Evolutionary conservation across 1,140 invertebrate genomes (phyloP).

Genomic region (Saxidomus purpurata): DNA sequence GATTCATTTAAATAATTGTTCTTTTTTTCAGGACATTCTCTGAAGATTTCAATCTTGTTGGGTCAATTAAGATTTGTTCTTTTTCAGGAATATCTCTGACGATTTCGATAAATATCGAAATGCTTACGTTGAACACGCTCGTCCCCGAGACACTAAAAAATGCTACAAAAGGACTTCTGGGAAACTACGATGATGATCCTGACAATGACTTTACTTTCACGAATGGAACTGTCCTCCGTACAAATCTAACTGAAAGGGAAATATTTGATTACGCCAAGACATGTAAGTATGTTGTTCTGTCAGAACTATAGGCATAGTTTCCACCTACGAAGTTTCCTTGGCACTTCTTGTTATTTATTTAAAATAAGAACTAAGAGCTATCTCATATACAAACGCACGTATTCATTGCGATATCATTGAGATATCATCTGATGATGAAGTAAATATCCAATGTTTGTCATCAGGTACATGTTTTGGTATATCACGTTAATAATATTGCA

Average conservation of each 20-base stretch:
- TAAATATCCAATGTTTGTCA: not conserved
- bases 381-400: not conserved
- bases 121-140: not conserved
- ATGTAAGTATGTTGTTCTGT: not conserved
- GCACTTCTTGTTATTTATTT: no score
- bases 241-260: slow-evolving; percentile 39
- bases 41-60: no score
- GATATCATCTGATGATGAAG: not conserved
- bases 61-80: no score
- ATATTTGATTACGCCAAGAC: slow-evolving; percentile 11
- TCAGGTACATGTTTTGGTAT: no score
- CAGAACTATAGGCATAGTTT: no score
- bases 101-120: slow-evolving; percentile 20
- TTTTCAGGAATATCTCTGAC: slow-evolving; percentile 8
- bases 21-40: no score
- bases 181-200: slow-evolving; percentile 45
- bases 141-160: not conserved
- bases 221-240: slow-evolving; percentile 20
- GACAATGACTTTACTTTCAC: slow-evolving; percentile 48
- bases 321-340: no score
- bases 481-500: no score
- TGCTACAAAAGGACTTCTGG: slow-evolving; percentile 36
- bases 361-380: no score
- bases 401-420: not conserved
- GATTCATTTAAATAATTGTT: not conserved